Base-by-base conservation (phyloP, 2,888 invertebrate genomes). In the Pristionchus maxplancki region DNA sequence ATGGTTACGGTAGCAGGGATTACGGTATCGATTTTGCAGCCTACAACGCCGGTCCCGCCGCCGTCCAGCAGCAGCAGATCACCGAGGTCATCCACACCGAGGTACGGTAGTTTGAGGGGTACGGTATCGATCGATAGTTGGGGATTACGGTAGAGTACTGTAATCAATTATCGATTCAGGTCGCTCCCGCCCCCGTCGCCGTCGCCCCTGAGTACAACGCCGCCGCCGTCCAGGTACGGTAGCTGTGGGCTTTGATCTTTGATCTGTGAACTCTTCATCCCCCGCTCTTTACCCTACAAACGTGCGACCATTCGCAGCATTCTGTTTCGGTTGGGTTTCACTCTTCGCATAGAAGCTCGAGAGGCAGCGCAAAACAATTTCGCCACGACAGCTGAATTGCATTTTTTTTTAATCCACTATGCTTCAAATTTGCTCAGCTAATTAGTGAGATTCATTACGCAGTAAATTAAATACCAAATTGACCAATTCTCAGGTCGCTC, bases 191-290 rank as follows among this genome's bases (percentile, higher is more conserved):
- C 44, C 78, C 78, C 44, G 78, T 13, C 44, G 31, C 71, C 71
- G 44, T 78, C 78, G 78, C 78, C 44, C 78, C 78, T 44, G 78
- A 40, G 44, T 78, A 78, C 78, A 78, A 78, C 44, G 78, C 78
- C 28, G 78, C 78, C 78, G 78, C 78, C 44, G 78, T 78, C 48
- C 78, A 78, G 78, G 78, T 74, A 64, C n/a, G n/a, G n/a, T n/a
- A n/a, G n/a, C n/a, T 1, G 11, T 44, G 11, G n/a, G 20, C 40
- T 4, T 34, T 34, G 34, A 67, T 67, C 67, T 31, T 28, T 67
- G 31, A 31, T 67, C 34, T 67, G 8, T 67, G 67, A 8, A 9
- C 64, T 64, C 6, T 28, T 28, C n/a, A 64, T 8, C n/a, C 2
- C 64, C 5, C n/a, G 62, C 28, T 20, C 9, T 11, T 11, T 5